A percentile compares a stretch with the other conserved stretches of the same genome.
Evolutionary conservation across 2,113 vertebrate species (phyloP).

Genomic region (Neopipo cinnamomea): DNA sequence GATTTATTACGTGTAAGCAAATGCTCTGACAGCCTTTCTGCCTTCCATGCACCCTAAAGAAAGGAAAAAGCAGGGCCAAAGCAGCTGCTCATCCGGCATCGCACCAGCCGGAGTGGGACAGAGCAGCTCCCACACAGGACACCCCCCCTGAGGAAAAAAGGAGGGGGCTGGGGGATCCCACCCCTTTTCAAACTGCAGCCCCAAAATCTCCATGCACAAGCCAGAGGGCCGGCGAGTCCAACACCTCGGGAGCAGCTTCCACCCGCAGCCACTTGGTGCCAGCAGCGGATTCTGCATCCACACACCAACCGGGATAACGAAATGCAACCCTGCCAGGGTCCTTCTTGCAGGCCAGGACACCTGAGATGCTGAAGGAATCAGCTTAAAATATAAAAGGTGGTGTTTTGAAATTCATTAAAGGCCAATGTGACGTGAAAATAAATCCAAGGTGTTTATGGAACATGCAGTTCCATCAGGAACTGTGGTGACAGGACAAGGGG

Average conservation of each 20-base stretch:
- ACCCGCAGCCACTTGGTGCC: constrained; percentile 30
- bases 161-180: not conserved
- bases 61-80: not conserved
- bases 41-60: not conserved
- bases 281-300: not conserved
- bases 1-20: not conserved
- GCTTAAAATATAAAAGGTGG: not conserved
- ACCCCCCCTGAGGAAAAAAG: rapidly evolving
- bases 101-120: rapidly evolving
- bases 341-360: not conserved
- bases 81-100: rapidly evolving
- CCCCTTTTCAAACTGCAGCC: not conserved
- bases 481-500: not conserved
- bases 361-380: not conserved
- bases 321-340: rapidly evolving
- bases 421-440: rapidly evolving
- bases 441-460: not conserved
- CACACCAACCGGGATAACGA: rapidly evolving
- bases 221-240: rapidly evolving
- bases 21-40: not conserved
- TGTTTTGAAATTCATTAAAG: not conserved
- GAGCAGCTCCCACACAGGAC: not conserved
- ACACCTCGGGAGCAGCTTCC: not conserved
- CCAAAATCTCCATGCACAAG: rapidly evolving
- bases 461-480: not conserved